These are phyloP conservation scores for Phasia obesa DNA, from an alignment of 2,888 invertebrate genomes.

Conservation along the genomic window DNA sequence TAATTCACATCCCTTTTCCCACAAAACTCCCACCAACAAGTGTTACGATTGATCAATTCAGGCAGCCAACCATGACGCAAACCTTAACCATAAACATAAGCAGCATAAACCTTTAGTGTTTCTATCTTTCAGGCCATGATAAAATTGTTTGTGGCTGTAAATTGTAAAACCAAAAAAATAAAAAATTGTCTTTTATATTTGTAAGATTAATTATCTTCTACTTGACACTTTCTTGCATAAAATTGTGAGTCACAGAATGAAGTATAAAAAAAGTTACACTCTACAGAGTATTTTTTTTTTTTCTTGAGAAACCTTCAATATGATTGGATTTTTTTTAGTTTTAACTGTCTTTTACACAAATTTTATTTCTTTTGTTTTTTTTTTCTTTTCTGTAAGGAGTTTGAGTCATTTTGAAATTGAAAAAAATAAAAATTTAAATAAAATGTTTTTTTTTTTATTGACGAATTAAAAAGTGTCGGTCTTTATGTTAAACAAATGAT, in stretches of 20 bases:
- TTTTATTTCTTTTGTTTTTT: no score
- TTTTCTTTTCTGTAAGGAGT: no score
- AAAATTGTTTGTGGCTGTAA: slow-evolving; percentile 6
- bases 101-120: not conserved
- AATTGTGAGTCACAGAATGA: slow-evolving; percentile 51
- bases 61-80: slow-evolving; percentile 41
- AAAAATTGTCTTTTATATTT: slow-evolving; percentile 32
- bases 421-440: no score
- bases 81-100: not conserved
- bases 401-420: no score
- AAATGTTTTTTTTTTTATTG: no score
- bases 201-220: slow-evolving; percentile 61
- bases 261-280: slow-evolving; percentile 11
- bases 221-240: slow-evolving; percentile 51
- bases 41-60: slow-evolving; percentile 31
- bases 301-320: slow-evolving; percentile 50
- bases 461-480: no score
- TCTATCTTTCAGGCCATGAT: not conserved
- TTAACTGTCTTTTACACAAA: no score
- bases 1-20: not conserved
- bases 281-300: not conserved
- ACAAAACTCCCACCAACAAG: slow-evolving; percentile 47
- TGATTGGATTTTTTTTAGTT: not conserved
- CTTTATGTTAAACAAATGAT: no score
- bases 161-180: slow-evolving; percentile 23